A percentile compares a stretch with the other conserved stretches of the same genome.
Conservation (phyloP, 2,113 vertebrate genomes). For the Neogobius melanostomus region DNA sequence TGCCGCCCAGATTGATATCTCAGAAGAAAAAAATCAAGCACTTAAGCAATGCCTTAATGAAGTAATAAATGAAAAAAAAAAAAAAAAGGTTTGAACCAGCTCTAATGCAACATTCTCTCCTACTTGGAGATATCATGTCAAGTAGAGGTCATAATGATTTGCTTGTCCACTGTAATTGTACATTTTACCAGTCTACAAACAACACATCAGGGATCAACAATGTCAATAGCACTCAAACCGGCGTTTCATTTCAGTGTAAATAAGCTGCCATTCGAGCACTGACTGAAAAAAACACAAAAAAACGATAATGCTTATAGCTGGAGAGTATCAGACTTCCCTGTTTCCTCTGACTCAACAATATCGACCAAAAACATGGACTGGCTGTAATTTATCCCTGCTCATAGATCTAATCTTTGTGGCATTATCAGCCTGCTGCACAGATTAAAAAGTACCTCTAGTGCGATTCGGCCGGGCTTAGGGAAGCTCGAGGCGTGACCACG, state of each 20-base stretch:
- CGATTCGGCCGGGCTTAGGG: constrained; percentile 1
- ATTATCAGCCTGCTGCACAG: constrained; percentile 33
- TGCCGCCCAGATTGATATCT: too few species aligned
- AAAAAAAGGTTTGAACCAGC: too few species aligned
- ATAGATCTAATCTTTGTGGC: constrained; percentile 49
- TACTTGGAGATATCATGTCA: too few species aligned
- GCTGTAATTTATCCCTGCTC: constrained; percentile 54
- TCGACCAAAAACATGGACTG: constrained; percentile 25
- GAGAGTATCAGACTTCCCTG: constrained; percentile 42
- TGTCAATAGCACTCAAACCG: constrained; percentile 47
- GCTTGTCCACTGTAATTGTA: too few species aligned
- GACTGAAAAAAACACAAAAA: constrained; percentile 17
- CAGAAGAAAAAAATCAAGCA: too few species aligned
- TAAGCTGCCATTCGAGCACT: constrained; percentile 35
- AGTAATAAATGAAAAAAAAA: too few species aligned
- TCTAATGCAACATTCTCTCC: too few species aligned
- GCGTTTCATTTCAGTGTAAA: constrained; percentile 49
- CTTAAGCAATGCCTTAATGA: too few species aligned
- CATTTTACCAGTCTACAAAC: constrained; percentile 16
- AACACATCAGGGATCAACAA: constrained; percentile 25
- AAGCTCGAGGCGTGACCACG: not conserved
- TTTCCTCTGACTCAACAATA: constrained; percentile 56
- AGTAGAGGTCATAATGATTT: too few species aligned
- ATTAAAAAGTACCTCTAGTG: constrained; percentile 21
- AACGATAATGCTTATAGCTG: constrained; percentile 34